These are phyloP conservation scores for Dromius quadrimaculatus DNA, from an alignment of 2,888 invertebrate genomes.

Conservation along the genomic window DNA sequence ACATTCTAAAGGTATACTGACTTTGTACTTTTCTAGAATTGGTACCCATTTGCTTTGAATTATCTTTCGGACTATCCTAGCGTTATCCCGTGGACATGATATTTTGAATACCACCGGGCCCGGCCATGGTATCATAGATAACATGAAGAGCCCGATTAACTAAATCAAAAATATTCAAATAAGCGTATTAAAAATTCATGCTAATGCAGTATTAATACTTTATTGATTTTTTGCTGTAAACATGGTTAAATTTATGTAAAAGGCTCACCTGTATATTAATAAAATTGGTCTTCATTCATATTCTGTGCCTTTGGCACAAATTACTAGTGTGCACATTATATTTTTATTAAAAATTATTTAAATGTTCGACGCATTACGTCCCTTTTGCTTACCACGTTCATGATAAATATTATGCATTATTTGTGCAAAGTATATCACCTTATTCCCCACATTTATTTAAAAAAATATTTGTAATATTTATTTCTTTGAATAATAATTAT, in stretches of 20 bases:
- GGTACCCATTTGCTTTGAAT: slow-evolving; percentile 93
- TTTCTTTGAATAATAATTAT: slow-evolving; percentile 3
- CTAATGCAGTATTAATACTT: slow-evolving; percentile 51
- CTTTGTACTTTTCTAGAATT: slow-evolving; percentile 88
- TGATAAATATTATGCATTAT: slow-evolving; percentile 17
- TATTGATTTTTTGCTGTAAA: slow-evolving; percentile 49
- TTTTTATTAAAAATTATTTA: slow-evolving; percentile 11
- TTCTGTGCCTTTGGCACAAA: slow-evolving; percentile 60
- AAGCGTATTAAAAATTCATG: slow-evolving; percentile 46
- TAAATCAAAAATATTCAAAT: slow-evolving; percentile 63
- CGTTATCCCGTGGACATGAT: slow-evolving; percentile 89
- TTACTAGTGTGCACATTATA: slow-evolving; percentile 36
- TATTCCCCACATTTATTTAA: slow-evolving; percentile 33
- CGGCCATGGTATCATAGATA: slow-evolving; percentile 89
- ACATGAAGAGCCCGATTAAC: slow-evolving; percentile 84
- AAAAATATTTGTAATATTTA: no score
- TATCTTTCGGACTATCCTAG: slow-evolving; percentile 87
- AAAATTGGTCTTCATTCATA: slow-evolving; percentile 93
- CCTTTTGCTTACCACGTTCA: slow-evolving; percentile 15
- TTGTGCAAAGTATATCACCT: slow-evolving; percentile 20
- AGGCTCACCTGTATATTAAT: slow-evolving; percentile 83
- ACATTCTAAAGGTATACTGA: slow-evolving; percentile 87
- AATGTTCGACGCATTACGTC: slow-evolving; percentile 25
- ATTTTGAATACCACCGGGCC: slow-evolving; percentile 89
- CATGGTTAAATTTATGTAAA: background rate